Base-by-base conservation (phyloP, 2,888 invertebrate species). In the Drosophila mimica region DNA sequence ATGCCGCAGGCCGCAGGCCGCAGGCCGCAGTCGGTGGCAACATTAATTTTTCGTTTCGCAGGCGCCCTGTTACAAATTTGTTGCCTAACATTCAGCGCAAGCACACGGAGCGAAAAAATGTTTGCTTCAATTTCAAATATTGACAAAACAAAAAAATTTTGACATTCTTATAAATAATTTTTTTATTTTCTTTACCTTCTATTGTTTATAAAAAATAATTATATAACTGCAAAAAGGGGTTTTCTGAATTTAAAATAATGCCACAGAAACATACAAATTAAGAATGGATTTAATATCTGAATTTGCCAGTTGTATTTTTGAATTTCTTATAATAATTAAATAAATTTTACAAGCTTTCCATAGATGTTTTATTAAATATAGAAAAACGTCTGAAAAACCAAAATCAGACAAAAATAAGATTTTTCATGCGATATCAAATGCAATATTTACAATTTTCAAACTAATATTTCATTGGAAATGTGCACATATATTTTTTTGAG, bases 41-140 rank as follows among this genome's bases (percentile, higher is more conserved):
- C 70, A 81, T 69, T 63, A 68, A 70, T 62, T 74, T 79, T 74
- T 74, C 46, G 61, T 48, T 67, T 49, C 20, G 57, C 58, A 59
- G 54, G 43, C 54, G 64, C 51, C 40, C 51, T 43, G 33, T 52
- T 15, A 63, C 64, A 59, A 66, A 68, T 62, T 64, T 59, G 72
- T 68, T 70, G 70, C 70, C 76, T 60, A 71, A 74, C 70, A 58
- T 56, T 31, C 40, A 31, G 48, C 57, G 48, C 63, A 17, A 1
- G 15, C 34, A 38, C 54, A 54, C 53, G 3, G 20, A 20, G 28
- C 28, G n/a, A 56, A 38, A 38, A 11, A 13, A 9, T 3, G 11
- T n/a, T 0, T 0, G 11, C 43, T n/a, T 43, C 3, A 43, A 3
- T 11, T 43, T 6, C 0, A 2, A 40, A 40, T 2, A 40, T 3